phyloP scores from a whole-genome alignment of 2,797 vertebrate species.

The Platyrinchus mystaceus region DNA sequence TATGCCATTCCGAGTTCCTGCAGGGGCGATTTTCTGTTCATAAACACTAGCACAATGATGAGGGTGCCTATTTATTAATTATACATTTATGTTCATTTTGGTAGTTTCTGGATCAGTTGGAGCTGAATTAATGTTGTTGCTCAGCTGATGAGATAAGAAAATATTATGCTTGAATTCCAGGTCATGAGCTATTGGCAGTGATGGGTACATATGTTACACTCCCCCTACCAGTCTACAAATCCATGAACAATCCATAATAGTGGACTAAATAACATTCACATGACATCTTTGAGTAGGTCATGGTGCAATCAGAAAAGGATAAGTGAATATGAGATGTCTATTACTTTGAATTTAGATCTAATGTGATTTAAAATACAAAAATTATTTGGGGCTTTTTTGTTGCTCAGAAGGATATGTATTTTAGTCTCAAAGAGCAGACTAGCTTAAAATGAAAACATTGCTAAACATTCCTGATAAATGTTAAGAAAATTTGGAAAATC shows the following conservation, averaged over 20 bases:
- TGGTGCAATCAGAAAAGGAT: slow-evolving; percentile 15
- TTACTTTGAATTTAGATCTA: not conserved
- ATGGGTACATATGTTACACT: slow-evolving; percentile 10
- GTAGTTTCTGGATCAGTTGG: not conserved
- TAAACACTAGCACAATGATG: not conserved
- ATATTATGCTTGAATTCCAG: slow-evolving; percentile 42
- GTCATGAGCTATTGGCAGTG: slow-evolving; percentile 29
- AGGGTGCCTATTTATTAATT: not conserved
- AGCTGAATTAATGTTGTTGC: slow-evolving; percentile 11
- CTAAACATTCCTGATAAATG: not conserved
- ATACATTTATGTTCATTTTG: not conserved
- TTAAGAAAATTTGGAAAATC: not conserved
- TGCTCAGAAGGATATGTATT: not conserved
- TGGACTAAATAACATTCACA: slow-evolving; percentile 18
- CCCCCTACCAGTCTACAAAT: not conserved
- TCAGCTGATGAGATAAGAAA: not conserved
- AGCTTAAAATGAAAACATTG: not conserved
- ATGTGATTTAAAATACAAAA: not conserved
- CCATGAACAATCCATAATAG: slow-evolving; percentile 13
- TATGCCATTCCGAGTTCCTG: not conserved
- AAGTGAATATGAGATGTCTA: slow-evolving; percentile 18
- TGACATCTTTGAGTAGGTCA: slow-evolving; percentile 10
- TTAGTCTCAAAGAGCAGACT: slow-evolving; percentile 2
- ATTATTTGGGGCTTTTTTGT: not conserved
- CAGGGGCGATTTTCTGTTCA: not conserved